Conservation (phyloP, 2,113 vertebrate species). For the Camarhynchus parvulus region DNA sequence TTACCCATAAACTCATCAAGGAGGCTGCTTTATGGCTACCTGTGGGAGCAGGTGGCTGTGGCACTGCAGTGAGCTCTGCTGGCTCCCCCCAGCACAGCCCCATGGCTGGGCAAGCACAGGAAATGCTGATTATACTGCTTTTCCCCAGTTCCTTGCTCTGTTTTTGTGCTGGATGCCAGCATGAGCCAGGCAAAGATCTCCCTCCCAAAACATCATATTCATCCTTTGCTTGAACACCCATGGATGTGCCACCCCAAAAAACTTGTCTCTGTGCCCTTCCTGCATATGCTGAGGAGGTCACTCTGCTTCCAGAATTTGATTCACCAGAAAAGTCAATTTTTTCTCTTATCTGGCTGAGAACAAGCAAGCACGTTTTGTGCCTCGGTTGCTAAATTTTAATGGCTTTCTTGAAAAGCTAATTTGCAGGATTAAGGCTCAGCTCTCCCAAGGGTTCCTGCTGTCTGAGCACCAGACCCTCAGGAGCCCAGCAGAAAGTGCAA, state of each 20-base stretch:
- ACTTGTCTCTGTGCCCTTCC: not conserved
- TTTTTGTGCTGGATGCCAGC: not conserved
- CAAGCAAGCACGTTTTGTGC: conserved; percentile 20
- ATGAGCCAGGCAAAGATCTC: not conserved
- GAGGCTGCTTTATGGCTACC: conserved; percentile 18
- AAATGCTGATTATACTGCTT: not conserved
- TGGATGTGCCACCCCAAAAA: not conserved
- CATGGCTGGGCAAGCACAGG: not conserved
- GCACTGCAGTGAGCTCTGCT: not conserved
- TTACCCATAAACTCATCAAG: conserved; percentile 1
- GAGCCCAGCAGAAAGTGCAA: not conserved
- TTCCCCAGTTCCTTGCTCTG: not conserved
- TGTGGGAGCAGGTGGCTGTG: not conserved
- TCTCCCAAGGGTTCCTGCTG: not conserved
- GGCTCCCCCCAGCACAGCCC: not conserved
- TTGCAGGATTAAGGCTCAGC: conserved; percentile 51
- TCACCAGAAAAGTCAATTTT: conserved; percentile 31
- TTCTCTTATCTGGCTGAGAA: conserved; percentile 35
- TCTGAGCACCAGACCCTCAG: not conserved
- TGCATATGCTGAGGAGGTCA: fast-evolving
- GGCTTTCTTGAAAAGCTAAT: conserved; percentile 39
- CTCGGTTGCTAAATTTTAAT: conserved; percentile 50
- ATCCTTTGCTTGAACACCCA: not conserved
- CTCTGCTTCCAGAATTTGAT: not conserved
- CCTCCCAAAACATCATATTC: not conserved